These are phyloP conservation scores for Chloroceryle amazona DNA, from an alignment of 2,797 vertebrate species.

Conservation along the genomic window DNA sequence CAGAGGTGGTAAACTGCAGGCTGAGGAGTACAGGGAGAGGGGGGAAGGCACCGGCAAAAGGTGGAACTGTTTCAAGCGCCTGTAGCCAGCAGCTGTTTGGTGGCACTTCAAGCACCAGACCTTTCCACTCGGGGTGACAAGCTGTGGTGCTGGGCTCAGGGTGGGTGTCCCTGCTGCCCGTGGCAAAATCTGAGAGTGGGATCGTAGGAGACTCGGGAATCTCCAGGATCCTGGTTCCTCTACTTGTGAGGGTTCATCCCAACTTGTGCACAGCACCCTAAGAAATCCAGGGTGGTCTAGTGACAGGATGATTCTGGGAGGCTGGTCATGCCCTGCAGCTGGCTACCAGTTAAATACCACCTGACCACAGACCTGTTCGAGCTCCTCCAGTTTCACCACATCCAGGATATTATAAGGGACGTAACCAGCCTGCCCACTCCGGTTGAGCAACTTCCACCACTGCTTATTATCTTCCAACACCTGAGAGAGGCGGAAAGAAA, in stretches of 20 bases:
- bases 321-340: background rate
- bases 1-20: background rate
- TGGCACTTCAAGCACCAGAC: background rate
- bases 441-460: conserved; percentile 96
- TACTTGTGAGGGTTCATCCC: background rate
- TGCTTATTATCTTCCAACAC: conserved; percentile 93
- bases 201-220: background rate
- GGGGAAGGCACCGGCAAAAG: background rate
- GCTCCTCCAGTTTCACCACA: conserved; percentile 86
- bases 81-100: background rate
- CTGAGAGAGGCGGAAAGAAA: conserved; percentile 70
- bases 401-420: conserved; percentile 93
- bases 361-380: conserved; percentile 32
- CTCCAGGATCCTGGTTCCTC: background rate
- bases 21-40: background rate
- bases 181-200: background rate
- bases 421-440: conserved; percentile 92
- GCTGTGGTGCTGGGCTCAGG: no score
- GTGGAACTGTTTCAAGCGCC: background rate
- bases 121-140: background rate
- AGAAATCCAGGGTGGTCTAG: background rate
- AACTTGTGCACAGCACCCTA: background rate
- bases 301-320: background rate
- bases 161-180: background rate
- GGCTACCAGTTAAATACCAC: background rate